These are phyloP conservation scores for Archips crataeganus DNA, from an alignment of 2,888 invertebrate species.

Conservation along the genomic window DNA sequence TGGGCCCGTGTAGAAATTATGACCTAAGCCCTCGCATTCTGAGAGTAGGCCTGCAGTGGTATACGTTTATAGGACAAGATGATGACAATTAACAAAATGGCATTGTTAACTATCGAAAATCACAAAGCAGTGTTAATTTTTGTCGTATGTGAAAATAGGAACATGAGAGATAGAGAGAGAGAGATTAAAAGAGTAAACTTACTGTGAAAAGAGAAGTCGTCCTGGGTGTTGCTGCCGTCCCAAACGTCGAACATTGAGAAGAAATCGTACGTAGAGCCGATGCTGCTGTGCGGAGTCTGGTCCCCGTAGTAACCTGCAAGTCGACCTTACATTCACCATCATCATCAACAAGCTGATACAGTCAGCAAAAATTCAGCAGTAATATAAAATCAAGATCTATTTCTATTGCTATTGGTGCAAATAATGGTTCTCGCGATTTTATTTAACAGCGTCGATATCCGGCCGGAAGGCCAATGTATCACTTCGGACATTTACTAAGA, in stretches of 20 bases:
- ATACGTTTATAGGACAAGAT: too few relatives aligned
- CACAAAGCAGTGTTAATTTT: too few relatives aligned
- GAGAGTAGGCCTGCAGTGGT: too few relatives aligned
- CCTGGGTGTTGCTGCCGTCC: conserved; percentile 63
- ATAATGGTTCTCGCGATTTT: neutral
- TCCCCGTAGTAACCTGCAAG: conserved; percentile 77
- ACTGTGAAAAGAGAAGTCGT: conserved; percentile 71
- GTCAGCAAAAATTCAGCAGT: too few relatives aligned
- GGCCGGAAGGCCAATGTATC: conserved; percentile 1
- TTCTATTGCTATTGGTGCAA: too few relatives aligned
- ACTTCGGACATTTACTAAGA: neutral
- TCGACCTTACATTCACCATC: conserved; percentile 19
- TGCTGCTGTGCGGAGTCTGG: conserved; percentile 77
- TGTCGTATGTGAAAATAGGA: too few relatives aligned
- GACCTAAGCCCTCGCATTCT: too few relatives aligned
- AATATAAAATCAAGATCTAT: too few relatives aligned
- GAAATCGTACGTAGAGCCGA: conserved; percentile 75
- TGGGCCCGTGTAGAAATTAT: too few relatives aligned
- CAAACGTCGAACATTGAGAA: conserved; percentile 75
- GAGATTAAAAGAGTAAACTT: conserved; percentile 49
- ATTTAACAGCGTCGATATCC: neutral
- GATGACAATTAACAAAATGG: too few relatives aligned
- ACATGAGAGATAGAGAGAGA: too few relatives aligned
- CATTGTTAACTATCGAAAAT: too few relatives aligned
- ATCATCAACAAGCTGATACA: neutral